Evolutionary conservation across 37 sponge, comb jelly and placozoan species (phyloP).

Genomic region (Diacarnus erythraeanus): DNA sequence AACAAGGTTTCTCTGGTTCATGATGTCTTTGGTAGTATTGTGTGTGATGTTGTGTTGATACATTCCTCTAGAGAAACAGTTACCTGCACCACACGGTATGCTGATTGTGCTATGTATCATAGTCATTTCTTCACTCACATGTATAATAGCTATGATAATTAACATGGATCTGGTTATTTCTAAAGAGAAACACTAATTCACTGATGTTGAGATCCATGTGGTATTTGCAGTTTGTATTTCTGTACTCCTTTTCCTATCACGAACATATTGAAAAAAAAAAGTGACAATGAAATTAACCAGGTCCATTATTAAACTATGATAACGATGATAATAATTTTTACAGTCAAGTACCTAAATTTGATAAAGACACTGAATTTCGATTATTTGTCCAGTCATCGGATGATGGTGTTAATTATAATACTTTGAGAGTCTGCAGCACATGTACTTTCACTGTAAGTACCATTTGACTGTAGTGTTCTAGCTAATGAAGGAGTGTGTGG

Average conservation of each 20-base stretch:
- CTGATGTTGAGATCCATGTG: too few relatives aligned
- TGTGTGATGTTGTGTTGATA: constrained; percentile 59
- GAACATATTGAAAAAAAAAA: too few relatives aligned
- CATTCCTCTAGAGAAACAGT: constrained; percentile 48
- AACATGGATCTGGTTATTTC: too few relatives aligned
- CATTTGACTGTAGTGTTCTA: not conserved
- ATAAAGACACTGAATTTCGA: not conserved
- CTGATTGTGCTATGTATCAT: not conserved
- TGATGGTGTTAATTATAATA: not conserved
- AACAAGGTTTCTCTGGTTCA: constrained; percentile 48
- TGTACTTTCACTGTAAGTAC: constrained; percentile 8
- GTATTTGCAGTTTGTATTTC: too few relatives aligned
- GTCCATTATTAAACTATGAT: not conserved
- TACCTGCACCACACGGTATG: constrained; percentile 63
- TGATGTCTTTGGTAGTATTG: constrained; percentile 1
- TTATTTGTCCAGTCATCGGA: not conserved
- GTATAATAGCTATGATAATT: too few relatives aligned
- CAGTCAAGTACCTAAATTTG: not conserved
- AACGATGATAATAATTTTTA: not conserved
- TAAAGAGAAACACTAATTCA: too few relatives aligned
- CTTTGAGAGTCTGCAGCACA: not conserved
- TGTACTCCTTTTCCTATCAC: too few relatives aligned
- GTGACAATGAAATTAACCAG: too few relatives aligned
- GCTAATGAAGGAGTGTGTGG: not conserved
- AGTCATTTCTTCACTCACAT: not conserved